Evolutionary conservation across 2,888 invertebrate species (phyloP), one percentile per base, ranked within the genome.

Genomic region (Himalopsyche tibetana): DNA sequence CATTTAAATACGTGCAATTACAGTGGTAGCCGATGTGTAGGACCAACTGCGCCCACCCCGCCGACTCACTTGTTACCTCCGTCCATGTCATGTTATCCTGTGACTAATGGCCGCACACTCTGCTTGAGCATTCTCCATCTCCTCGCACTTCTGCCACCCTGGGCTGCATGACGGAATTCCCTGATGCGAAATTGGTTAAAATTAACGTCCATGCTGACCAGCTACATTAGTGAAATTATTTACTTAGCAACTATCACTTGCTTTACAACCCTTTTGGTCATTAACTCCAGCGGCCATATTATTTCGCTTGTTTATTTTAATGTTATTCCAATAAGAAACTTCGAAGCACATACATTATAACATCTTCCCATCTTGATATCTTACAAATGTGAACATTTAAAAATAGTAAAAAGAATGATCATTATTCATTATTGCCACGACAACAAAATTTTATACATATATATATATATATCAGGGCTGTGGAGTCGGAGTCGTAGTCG

Each of bases 1-100:
- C 86, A 86, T 82, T 85, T 82, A 85, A 83, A 86, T 83, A 86
- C 86, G 42, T 83, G 82, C 86, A 86, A 84, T 86, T 84, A 86
- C 84, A 86, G 19, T 81, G 81, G 83, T 85, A 56, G 81, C 55
- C 82, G 69, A 80, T 83, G 80, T 69, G 86, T 83, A 56, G 82
- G 11, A 38, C 55, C 84, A 81, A 85, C 84, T 82, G 83, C 51
- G 84, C 80, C 86, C 84, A 83, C 83, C 83, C 63, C 63, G 63
- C 28, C 63, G 55, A 80, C 82, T 84, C 85, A 87, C 88, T 87
- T 86, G 88, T 87, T 87, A 88, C 88, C 86, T 87, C 86, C 86
- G 86, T 85, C 85, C 87, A 79, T 82, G 88, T 88, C 88, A 88
- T 88, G 88, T 88, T 87, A 84, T 55, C 85, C 85, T 79, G 88